Conservation (phyloP, 2,888 invertebrate species). For the Thereva nobilitata region DNA sequence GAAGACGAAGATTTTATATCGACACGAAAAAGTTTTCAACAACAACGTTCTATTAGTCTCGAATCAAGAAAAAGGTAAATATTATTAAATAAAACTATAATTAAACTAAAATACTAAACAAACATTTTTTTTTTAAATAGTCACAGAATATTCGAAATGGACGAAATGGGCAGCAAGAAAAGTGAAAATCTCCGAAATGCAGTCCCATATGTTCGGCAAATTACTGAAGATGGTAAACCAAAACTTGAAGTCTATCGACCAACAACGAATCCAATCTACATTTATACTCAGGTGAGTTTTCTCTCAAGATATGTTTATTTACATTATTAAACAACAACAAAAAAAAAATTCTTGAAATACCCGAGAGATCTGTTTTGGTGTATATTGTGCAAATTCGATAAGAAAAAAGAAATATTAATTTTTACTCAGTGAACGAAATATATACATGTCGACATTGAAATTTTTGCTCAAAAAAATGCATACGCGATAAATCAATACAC, state of each 20-base stretch:
- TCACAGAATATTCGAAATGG: constrained; percentile 64
- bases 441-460: no score
- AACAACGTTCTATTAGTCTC: constrained; percentile 65
- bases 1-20: constrained; percentile 62
- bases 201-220: constrained; percentile 66
- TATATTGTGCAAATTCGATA: no score
- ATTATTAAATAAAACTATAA: background rate
- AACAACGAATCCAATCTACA: constrained; percentile 62
- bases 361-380: constrained; percentile 29
- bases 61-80: constrained; percentile 64
- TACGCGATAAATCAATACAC: no score
- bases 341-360: constrained; percentile 40
- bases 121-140: constrained; percentile 45
- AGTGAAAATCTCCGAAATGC: constrained; percentile 65
- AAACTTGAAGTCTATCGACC: constrained; percentile 63
- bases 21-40: constrained; percentile 66
- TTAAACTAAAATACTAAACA: background rate
- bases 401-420: no score
- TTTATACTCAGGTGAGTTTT: constrained; percentile 59
- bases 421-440: no score
- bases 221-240: constrained; percentile 65
- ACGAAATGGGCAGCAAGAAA: constrained; percentile 63
- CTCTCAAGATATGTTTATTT: constrained; percentile 21
- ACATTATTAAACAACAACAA: constrained; percentile 12
- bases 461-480: no score